phyloP scores from a whole-genome alignment of 2,797 vertebrate species.

The Hippocampus kuda region DNA sequence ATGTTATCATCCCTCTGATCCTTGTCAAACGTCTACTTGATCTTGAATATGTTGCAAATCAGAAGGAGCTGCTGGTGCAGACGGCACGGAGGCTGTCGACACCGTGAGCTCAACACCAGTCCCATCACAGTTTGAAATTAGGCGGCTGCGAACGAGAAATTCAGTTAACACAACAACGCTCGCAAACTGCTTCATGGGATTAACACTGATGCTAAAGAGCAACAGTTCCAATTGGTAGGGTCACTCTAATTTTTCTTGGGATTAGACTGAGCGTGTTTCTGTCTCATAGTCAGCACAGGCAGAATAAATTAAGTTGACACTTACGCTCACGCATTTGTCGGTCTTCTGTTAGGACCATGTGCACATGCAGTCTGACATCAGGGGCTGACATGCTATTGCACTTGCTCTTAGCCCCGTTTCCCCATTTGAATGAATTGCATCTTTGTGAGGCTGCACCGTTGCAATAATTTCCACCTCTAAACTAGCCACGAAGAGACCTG shows the following conservation, averaged over 20 bases:
- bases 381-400: slow-evolving; percentile 13
- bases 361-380: slow-evolving; percentile 44
- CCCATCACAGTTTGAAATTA: slow-evolving; percentile 22
- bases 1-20: too few relatives aligned
- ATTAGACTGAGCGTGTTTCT: background rate
- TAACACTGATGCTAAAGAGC: slow-evolving; percentile 25
- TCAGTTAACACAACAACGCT: slow-evolving; percentile 27
- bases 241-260: slow-evolving; percentile 26
- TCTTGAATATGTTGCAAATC: background rate
- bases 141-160: slow-evolving; percentile 7
- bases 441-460: slow-evolving; percentile 55
- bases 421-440: slow-evolving; percentile 58
- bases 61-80: background rate
- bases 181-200: slow-evolving; percentile 33
- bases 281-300: slow-evolving; percentile 21
- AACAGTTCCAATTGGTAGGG: slow-evolving; percentile 20
- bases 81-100: slow-evolving; percentile 12
- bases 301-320: slow-evolving; percentile 18
- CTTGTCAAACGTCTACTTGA: too few relatives aligned
- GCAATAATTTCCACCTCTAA: slow-evolving; percentile 56
- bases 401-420: slow-evolving; percentile 37
- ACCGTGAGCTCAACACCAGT: background rate
- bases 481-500: slow-evolving; percentile 5
- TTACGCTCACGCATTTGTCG: slow-evolving; percentile 18
- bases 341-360: slow-evolving; percentile 29